Evolutionary conservation across 2,888 invertebrate genomes (phyloP).

Genomic region (Cecidostiba fungosa): DNA sequence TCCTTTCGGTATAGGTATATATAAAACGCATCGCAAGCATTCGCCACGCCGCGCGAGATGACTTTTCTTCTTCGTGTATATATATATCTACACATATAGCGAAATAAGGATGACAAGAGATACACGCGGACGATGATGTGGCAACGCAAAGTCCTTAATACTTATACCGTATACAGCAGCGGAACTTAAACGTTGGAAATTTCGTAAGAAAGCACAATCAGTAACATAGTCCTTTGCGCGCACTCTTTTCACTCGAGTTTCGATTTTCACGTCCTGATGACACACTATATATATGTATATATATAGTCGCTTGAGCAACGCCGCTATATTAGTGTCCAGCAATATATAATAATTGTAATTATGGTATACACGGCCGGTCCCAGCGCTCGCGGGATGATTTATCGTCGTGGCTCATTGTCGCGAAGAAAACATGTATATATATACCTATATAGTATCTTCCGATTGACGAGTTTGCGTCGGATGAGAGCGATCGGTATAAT

Average conservation of each 20-base stretch:
- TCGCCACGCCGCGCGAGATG: background rate
- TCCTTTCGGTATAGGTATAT: background rate
- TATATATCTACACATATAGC: background rate
- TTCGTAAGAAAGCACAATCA: background rate
- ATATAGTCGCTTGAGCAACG: background rate
- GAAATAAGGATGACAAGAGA: background rate
- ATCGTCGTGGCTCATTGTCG: background rate
- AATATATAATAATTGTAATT: slow-evolving; percentile 34
- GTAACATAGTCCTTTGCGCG: background rate
- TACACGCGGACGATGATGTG: background rate
- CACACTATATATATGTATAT: background rate
- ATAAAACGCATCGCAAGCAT: background rate
- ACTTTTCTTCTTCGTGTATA: background rate
- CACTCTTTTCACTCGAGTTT: slow-evolving; percentile 7
- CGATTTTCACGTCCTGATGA: slow-evolving; percentile 30
- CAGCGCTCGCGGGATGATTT: slow-evolving; percentile 11
- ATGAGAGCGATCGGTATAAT: background rate
- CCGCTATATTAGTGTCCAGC: slow-evolving; percentile 19
- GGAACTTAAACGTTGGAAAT: background rate
- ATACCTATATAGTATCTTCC: background rate
- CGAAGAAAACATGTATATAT: background rate
- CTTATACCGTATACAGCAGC: background rate
- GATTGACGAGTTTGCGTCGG: background rate
- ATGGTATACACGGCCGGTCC: background rate
- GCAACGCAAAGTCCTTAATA: background rate